Base-by-base conservation (phyloP, 2,888 invertebrate genomes). In the Eubasilissa splendida region DNA sequence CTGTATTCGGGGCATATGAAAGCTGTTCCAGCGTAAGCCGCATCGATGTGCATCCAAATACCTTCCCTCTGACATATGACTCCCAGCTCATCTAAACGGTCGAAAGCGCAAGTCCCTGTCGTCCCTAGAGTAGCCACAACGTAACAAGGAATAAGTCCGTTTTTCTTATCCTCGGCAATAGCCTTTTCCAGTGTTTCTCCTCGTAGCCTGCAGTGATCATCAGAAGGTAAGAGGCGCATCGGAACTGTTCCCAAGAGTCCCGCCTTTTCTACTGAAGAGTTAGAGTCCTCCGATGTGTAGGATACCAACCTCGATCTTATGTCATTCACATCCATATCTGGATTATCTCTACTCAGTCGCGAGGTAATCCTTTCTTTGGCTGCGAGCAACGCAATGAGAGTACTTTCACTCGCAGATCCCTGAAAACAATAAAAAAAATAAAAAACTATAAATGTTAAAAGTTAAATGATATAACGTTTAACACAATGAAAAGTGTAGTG, bases 11-110 rank as follows among this genome's bases (percentile, higher is more conserved):
- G 97, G 86, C 99, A 96, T 77, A 96, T 93, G 85, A 99, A 95
- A 0, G 97, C 96, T 8, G 95, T 93, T 0, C 99, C 96, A 3
- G 98, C 99, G 87, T 99, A 99, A 0, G 99, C 99, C 0, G 98
- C 99, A 86, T 99, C 99, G 0, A 99, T 93, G 86, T 99, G 99
- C 56, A 98, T 89, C 98, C 99, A 99, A 2, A 98, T 89, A 31
- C 93, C 89, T 84, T 93, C 90, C 85, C 93, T 88, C 65, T 93
- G 90, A 86, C 98, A 98, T 59, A 99, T 92, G 9, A 94, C 93
- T 0, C 97, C 97, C 60, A 99, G 87, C 87, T 97, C 96, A 14
- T 92, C 90, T 12, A 99, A 88, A 84, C 96, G 94, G 87, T 99
- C 99, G 87, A 97, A 98, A 0, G 97, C 96, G 85, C 92, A 92